Percentiles rank a stretch among this genome's conserved stretches.
Conservation (phyloP, 2,888 invertebrate species). For the Autographa gamma region DNA sequence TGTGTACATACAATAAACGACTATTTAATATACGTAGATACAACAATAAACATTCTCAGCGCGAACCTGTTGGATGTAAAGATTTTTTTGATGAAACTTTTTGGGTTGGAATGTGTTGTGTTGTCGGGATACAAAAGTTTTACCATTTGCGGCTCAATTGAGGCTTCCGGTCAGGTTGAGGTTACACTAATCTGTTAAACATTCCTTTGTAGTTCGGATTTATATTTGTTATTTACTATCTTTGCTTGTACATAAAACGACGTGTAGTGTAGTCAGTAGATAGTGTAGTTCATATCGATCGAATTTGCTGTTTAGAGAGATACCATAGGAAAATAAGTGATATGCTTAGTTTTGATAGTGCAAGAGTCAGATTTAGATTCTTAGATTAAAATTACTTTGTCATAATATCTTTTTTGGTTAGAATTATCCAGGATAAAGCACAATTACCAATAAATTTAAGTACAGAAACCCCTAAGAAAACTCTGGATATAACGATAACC, state of each 20-base stretch:
- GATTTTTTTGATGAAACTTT: constrained; percentile 38
- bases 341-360: no score
- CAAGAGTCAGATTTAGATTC: no score
- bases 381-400: no score
- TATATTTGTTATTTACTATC: constrained; percentile 21
- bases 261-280: no score
- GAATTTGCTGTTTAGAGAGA: no score
- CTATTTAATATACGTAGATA: not conserved
- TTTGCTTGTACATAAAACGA: no score
- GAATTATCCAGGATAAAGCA: no score
- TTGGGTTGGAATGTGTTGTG: constrained; percentile 22
- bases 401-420: no score
- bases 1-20: not conserved
- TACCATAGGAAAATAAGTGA: no score
- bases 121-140: constrained; percentile 47
- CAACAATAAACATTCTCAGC: constrained; percentile 1
- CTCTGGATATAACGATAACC: not conserved
- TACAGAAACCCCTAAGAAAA: no score
- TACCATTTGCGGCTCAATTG: constrained; percentile 52
- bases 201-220: constrained; percentile 29
- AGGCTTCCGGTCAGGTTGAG: constrained; percentile 17
- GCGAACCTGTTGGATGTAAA: constrained; percentile 12
- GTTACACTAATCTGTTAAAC: constrained; percentile 53
- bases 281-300: no score
- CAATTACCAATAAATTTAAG: no score